Conservation (phyloP, 2,888 invertebrate genomes). For the Acanthosoma haemorrhoidale region DNA sequence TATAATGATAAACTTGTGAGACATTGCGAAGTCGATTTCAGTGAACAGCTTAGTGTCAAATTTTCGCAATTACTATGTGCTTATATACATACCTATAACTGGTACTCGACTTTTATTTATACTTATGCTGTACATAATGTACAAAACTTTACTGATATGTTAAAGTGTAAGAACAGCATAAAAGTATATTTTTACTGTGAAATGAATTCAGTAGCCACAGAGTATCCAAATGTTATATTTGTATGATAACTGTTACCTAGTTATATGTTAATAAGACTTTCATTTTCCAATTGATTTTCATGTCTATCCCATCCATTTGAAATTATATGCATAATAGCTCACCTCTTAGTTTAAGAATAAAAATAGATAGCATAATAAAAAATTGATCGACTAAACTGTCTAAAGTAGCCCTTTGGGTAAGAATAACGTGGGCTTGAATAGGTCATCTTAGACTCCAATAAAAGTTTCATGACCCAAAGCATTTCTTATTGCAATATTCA, state of each 20-base stretch:
- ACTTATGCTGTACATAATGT: not conserved
- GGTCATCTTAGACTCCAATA: not conserved
- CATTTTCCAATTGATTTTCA: no score
- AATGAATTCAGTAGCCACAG: not conserved
- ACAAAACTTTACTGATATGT: not conserved
- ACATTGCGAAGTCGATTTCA: not conserved
- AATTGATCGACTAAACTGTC: not conserved
- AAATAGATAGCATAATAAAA: not conserved
- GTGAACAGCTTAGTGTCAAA: no score
- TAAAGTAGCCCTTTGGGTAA: not conserved
- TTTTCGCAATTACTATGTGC: not conserved
- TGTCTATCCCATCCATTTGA: no score
- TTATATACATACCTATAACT: not conserved
- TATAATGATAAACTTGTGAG: not conserved
- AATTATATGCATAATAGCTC: no score
- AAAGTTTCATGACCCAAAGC: not conserved
- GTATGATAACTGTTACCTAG: not conserved
- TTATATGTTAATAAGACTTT: not conserved
- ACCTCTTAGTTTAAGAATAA: not conserved
- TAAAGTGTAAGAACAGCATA: not conserved
- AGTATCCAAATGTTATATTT: not conserved
- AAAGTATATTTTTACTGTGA: not conserved
- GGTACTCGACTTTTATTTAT: not conserved
- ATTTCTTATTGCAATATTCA: not conserved
- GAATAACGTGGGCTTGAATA: not conserved